Percentiles rank a stretch among this genome's conserved stretches.
These are phyloP conservation scores for Calephelis perditalis DNA, from an alignment of 2,888 invertebrate genomes.

Conservation along the genomic window DNA sequence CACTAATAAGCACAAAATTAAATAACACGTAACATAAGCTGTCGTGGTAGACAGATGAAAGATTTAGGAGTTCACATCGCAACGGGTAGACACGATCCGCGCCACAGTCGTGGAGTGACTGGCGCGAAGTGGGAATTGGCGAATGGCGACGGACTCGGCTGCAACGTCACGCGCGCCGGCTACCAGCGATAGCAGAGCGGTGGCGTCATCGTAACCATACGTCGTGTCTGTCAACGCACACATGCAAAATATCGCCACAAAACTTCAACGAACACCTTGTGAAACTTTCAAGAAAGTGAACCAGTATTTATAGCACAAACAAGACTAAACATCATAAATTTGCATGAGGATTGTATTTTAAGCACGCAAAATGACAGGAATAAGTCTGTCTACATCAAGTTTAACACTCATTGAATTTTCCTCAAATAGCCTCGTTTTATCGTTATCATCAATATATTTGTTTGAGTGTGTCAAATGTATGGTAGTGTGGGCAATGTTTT, in stretches of 20 bases:
- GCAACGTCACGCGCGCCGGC: slow-evolving; percentile 33
- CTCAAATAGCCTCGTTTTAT: too few species aligned
- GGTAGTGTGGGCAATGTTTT: too few species aligned
- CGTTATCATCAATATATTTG: too few species aligned
- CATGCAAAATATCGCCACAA: slow-evolving; percentile 31
- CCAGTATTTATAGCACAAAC: slow-evolving; percentile 35
- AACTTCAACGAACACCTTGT: slow-evolving; percentile 38
- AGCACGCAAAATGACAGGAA: neutral
- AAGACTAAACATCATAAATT: slow-evolving; percentile 48
- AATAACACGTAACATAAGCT: slow-evolving; percentile 61
- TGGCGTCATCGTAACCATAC: slow-evolving; percentile 51
- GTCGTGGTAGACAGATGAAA: slow-evolving; percentile 68
- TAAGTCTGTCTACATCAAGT: neutral
- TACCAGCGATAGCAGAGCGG: slow-evolving; percentile 42
- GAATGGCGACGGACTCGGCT: slow-evolving; percentile 31
- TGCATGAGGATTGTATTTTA: slow-evolving; percentile 11
- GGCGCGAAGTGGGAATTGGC: slow-evolving; percentile 35
- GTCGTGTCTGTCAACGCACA: slow-evolving; percentile 29
- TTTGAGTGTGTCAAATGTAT: too few species aligned
- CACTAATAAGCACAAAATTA: slow-evolving; percentile 41
- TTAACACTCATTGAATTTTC: too few species aligned
- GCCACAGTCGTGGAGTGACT: slow-evolving; percentile 73
- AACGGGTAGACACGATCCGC: slow-evolving; percentile 71
- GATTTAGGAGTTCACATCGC: slow-evolving; percentile 73
- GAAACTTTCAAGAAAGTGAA: slow-evolving; percentile 36